These are phyloP conservation scores for Pinna nobilis DNA, from an alignment of 1,140 invertebrate genomes.

Conservation along the genomic window DNA sequence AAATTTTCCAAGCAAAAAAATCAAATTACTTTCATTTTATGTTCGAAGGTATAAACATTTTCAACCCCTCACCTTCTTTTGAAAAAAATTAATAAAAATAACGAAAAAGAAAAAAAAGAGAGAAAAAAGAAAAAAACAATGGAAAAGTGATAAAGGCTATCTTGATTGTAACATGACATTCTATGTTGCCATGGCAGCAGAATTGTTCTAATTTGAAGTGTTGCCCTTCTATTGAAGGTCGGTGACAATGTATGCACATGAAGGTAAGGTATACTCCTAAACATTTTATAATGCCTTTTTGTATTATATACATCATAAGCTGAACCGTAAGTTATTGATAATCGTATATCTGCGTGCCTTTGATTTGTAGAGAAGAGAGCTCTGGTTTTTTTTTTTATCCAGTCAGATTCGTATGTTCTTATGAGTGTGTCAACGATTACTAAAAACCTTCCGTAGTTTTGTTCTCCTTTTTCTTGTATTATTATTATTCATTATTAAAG, in stretches of 20 bases:
- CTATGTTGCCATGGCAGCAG: too few relatives aligned
- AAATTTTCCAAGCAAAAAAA: too few relatives aligned
- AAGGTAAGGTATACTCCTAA: slow-evolving; percentile 9
- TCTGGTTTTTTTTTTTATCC: slow-evolving; percentile 14
- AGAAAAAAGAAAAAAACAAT: too few relatives aligned
- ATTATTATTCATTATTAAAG: background rate
- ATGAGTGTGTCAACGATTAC: slow-evolving; percentile 13
- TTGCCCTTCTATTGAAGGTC: slow-evolving; percentile 24
- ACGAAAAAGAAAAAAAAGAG: too few relatives aligned
- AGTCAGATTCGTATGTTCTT: slow-evolving; percentile 6
- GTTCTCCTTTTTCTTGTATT: slow-evolving; percentile 13
- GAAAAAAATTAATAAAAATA: too few relatives aligned
- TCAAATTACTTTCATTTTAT: too few relatives aligned
- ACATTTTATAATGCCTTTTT: slow-evolving; percentile 3
- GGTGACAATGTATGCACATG: slow-evolving; percentile 14
- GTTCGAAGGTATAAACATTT: too few relatives aligned
- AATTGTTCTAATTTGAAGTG: too few relatives aligned
- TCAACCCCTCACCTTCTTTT: too few relatives aligned
- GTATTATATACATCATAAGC: slow-evolving; percentile 14
- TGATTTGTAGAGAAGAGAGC: slow-evolving; percentile 18
- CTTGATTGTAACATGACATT: too few relatives aligned
- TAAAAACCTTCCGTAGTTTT: too few relatives aligned
- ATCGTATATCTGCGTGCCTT: slow-evolving; percentile 9
- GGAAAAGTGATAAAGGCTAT: too few relatives aligned
- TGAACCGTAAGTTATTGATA: slow-evolving; percentile 4